Evolutionary conservation across 2,113 vertebrate species (phyloP).

Genomic region (Seriola dumerili): DNA sequence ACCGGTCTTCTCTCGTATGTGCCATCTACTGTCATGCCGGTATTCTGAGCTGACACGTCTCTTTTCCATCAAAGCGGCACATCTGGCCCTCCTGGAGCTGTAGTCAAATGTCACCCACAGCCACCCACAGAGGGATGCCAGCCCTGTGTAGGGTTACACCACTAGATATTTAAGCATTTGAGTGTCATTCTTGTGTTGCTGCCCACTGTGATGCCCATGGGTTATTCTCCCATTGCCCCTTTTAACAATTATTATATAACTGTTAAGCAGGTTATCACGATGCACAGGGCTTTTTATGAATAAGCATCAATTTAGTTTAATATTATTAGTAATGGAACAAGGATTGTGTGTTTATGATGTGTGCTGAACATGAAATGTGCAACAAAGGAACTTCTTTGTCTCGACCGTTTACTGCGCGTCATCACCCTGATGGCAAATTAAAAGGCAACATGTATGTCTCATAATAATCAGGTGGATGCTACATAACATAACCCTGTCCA

Average conservation of each 20-base stretch:
- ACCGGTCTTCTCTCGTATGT: conserved; percentile 24
- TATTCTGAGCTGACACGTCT: conserved; percentile 70
- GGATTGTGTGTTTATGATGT: background rate
- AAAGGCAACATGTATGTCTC: background rate
- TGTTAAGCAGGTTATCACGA: background rate
- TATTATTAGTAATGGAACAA: background rate
- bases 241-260: conserved; percentile 23
- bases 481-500: background rate
- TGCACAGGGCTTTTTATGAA: background rate
- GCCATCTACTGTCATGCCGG: conserved; percentile 41
- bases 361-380: background rate
- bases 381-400: background rate
- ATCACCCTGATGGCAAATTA: background rate
- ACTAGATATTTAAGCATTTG: conserved; percentile 45
- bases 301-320: background rate
- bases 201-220: conserved; percentile 56
- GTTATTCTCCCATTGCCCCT: background rate
- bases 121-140: conserved; percentile 54
- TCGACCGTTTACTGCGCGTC: background rate
- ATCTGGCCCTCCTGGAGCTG: conserved; percentile 75
- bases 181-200: conserved; percentile 54
- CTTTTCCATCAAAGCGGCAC: conserved; percentile 74
- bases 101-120: conserved; percentile 76
- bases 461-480: background rate
- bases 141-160: conserved; percentile 53